Conservation (phyloP, 2,888 invertebrate species). For the Drosophila monieri region DNA sequence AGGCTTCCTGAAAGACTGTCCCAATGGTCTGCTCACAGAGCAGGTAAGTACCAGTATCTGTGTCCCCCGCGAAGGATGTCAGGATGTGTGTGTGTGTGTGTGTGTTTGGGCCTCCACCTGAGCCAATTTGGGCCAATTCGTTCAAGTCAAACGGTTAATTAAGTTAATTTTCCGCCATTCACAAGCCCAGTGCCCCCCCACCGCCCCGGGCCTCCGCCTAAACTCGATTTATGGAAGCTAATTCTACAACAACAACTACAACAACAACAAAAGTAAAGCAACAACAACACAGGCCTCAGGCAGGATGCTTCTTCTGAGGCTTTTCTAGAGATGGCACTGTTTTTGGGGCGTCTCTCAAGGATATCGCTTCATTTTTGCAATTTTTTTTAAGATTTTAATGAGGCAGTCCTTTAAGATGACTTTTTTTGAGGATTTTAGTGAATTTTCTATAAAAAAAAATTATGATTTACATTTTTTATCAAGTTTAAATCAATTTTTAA, state of each 20-base stretch:
- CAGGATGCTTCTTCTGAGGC: constrained; percentile 1
- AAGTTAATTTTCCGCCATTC: constrained; percentile 58
- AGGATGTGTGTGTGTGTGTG: background rate
- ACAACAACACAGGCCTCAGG: background rate
- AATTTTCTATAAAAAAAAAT: no score
- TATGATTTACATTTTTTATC: no score
- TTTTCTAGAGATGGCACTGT: constrained; percentile 3
- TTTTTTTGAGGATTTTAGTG: no score
- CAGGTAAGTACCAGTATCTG: constrained; percentile 87
- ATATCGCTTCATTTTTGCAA: background rate
- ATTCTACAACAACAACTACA: constrained; percentile 42
- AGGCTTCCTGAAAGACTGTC: constrained; percentile 98
- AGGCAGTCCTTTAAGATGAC: no score
- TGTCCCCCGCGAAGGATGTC: background rate
- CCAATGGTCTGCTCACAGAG: constrained; percentile 96
- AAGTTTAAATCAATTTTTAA: no score
- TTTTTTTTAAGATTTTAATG: background rate
- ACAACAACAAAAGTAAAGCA: constrained; percentile 15
- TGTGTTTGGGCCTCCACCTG: constrained; percentile 17
- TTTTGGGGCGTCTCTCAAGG: background rate
- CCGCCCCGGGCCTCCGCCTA: background rate
- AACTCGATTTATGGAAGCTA: constrained; percentile 65
- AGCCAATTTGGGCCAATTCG: constrained; percentile 64
- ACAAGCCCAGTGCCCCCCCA: no score
- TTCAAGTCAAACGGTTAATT: constrained; percentile 72